Base-by-base conservation (phyloP, 2,888 invertebrate genomes). In the Nephrotoma guestfalica region DNA sequence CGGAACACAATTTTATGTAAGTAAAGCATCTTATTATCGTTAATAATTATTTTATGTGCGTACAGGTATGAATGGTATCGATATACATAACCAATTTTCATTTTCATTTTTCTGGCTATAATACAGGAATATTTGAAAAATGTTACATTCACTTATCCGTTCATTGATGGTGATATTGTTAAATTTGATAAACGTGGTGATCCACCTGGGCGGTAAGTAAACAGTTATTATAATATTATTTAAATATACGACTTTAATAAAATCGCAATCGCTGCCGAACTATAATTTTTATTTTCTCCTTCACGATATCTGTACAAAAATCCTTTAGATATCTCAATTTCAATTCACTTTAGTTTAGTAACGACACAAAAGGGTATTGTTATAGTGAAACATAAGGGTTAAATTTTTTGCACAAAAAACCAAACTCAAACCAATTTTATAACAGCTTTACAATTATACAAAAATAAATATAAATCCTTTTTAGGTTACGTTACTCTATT, bases 131-230 rank as follows among this genome's bases (percentile, higher is more conserved):
- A 95, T 90, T 92, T 96, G 89, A 92, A 94, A 91, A 95, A 95
- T 89, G 95, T 95, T 41, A 94, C 94, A 9, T 96, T 96, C 91
- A 92, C 91, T 13, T 86, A 86, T 45, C 45, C 45, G 3, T 30
- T 9, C 11, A 93, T 93, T 86, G 93, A 94, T 88, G 91, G 91
- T 13, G 94, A 96, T 88, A 91, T 92, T 43, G 94, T 96, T 57
- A 94, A 94, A 89, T 96, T 96, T 90, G 95, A 96, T 90, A 92
- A 93, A 88, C 93, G 94, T 89, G 96, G 18, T 95, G 86, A 96
- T 90, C 96, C 96, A 15, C 96, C 96, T 6, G 95, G 95, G 88
- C 94, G 95, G 95, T 95, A 89, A 91, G 92, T 90, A 43, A 41
- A 42, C 15, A 6, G 5, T 15, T 51, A 51, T 51, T 51, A 30